phyloP scores from a whole-genome alignment of 2,113 vertebrate genomes.

The Pedionomus torquatus region DNA sequence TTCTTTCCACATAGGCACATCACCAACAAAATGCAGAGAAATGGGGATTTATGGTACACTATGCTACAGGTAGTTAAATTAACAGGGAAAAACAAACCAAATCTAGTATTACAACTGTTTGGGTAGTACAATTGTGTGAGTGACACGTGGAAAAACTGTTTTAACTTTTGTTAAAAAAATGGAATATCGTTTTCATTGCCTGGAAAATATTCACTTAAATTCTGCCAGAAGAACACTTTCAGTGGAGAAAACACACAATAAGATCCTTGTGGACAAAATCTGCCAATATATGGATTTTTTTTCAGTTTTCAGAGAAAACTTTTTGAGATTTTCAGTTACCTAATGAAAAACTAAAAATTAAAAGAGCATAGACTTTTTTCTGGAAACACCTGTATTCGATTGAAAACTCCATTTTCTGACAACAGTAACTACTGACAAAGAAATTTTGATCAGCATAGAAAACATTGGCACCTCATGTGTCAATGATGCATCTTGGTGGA shows the following conservation, averaged over 20 bases:
- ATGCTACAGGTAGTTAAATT: neutral
- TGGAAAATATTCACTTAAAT: neutral
- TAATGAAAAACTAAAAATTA: neutral
- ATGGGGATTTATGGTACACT: neutral
- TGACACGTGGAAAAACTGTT: neutral
- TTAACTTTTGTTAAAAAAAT: neutral
- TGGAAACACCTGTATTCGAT: neutral
- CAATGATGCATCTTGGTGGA: neutral
- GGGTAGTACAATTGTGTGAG: neutral
- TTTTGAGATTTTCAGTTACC: neutral
- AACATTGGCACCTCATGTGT: fast-evolving
- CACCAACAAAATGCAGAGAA: neutral
- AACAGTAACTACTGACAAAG: neutral
- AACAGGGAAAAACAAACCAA: neutral
- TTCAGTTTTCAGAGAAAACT: neutral
- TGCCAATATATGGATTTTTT: neutral
- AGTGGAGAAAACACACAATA: neutral
- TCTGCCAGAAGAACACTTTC: neutral
- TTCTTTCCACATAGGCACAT: neutral
- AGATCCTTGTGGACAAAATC: neutral
- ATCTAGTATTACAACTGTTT: neutral
- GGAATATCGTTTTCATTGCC: neutral
- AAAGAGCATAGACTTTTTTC: neutral
- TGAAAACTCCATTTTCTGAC: neutral
- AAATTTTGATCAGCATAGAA: neutral